Percentiles rank a stretch among this genome's conserved stretches.
Evolutionary conservation across 2,888 invertebrate species (phyloP).

Genomic region (Syritta pipiens): DNA sequence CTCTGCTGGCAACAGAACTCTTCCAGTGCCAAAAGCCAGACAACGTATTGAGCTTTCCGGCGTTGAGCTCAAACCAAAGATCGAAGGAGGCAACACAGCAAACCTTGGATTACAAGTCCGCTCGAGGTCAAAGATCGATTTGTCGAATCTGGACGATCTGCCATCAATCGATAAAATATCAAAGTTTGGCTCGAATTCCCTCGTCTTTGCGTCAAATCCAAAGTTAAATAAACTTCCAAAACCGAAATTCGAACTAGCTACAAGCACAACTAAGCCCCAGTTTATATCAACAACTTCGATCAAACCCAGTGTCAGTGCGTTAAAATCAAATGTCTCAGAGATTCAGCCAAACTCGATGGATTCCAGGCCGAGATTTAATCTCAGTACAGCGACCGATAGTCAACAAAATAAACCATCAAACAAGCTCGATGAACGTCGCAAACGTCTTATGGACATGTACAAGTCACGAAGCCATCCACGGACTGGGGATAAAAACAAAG

Average conservation of each 20-base stretch:
- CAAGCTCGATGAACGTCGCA: slow-evolving; percentile 73
- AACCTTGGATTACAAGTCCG: background rate
- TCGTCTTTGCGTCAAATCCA: background rate
- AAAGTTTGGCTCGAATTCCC: slow-evolving; percentile 2
- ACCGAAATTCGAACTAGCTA: slow-evolving; percentile 11
- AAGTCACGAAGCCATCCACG: slow-evolving; percentile 71
- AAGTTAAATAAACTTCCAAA: slow-evolving; percentile 14
- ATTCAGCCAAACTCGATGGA: background rate
- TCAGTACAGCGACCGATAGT: slow-evolving; percentile 17
- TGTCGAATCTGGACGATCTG: slow-evolving; percentile 9
- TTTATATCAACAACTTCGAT: background rate
- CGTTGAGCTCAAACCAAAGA: background rate
- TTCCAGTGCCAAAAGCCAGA: slow-evolving; percentile 38
- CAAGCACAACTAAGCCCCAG: background rate
- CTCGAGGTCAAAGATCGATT: slow-evolving; percentile 39
- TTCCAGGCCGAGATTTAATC: slow-evolving; percentile 28
- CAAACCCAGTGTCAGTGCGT: too few species aligned
- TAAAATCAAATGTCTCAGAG: too few species aligned
- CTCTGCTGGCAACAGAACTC: slow-evolving; percentile 55
- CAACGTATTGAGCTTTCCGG: slow-evolving; percentile 43
- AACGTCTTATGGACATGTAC: slow-evolving; percentile 76
- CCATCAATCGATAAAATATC: slow-evolving; percentile 2
- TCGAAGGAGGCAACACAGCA: background rate
- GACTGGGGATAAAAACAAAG: slow-evolving; percentile 54
- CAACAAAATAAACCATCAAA: slow-evolving; percentile 28